Evolutionary conservation across 2,113 vertebrate genomes (phyloP).

Genomic region (Hymenochirus boettgeri): DNA sequence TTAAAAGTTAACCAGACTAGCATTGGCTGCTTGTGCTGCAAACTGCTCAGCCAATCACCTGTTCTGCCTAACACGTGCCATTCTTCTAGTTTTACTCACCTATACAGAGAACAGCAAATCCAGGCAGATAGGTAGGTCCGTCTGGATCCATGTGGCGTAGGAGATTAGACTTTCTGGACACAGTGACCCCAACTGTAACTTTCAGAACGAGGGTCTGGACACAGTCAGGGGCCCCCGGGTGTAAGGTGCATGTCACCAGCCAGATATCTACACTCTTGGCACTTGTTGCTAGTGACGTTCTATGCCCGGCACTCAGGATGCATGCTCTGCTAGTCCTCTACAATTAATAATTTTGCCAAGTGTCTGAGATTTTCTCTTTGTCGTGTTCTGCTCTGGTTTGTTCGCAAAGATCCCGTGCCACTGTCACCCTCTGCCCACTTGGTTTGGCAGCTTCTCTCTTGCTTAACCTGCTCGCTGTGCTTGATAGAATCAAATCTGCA

Average conservation of each 20-base stretch:
- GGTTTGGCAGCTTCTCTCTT: not conserved
- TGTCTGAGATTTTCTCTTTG: not conserved
- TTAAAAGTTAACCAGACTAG: no score
- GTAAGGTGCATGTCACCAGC: conserved; percentile 27
- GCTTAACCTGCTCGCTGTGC: not conserved
- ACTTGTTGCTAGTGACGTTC: not conserved
- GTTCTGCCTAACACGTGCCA: not conserved
- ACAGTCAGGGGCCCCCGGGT: conserved; percentile 32
- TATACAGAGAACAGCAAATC: conserved; percentile 23
- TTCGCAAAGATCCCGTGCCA: not conserved
- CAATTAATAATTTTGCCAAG: not conserved
- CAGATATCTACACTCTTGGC: no score
- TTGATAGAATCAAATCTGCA: not conserved
- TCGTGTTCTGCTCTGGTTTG: not conserved
- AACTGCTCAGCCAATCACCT: no score
- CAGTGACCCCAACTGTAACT: conserved; percentile 37
- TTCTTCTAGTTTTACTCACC: conserved; percentile 12
- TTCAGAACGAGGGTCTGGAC: conserved; percentile 35
- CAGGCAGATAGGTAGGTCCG: conserved; percentile 9
- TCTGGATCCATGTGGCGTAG: conserved; percentile 2
- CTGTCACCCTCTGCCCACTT: not conserved
- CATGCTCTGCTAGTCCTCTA: not conserved
- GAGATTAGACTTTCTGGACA: conserved; percentile 11
- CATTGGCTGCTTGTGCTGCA: no score
- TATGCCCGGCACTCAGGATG: not conserved